Base-by-base conservation (phyloP, 1,140 invertebrate genomes). In the Philotrypesis tridentata region DNA sequence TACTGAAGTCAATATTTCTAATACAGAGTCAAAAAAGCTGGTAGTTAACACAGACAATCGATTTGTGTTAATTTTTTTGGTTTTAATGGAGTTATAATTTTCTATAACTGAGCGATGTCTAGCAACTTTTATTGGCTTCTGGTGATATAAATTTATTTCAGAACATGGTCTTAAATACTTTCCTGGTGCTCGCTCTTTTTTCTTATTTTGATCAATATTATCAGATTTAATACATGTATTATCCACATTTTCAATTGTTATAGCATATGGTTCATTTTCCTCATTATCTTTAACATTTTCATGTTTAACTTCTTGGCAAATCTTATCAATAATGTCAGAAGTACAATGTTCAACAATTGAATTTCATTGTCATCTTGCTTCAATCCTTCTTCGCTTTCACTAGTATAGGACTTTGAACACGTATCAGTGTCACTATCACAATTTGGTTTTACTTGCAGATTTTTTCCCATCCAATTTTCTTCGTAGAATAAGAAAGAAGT, bases 1-100 rank as follows among this genome's bases (percentile, higher is more conserved):
- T 2, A 17, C 65, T 68, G 65, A 68, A 68, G 23, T 71, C n/a
- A 71, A 23, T 33, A 71, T 40, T 68, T 68, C 65, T 14, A 68
- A 29, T 68, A 68, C 31, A 17, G 65, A 68, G 14, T 68, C 65
- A 23, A 68, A 68, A 31, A 29, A 68, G 31, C 65, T 68, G 0
- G 29, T 14, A 29, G 65, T 68, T 68, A 17, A 12, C 23, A 68
- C 65, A 17, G 65, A 68, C 21, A 68, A 68, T 31, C 65, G 11
- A 33, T 1, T 68, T 31, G 29, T 68, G 14, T 68, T 68, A 8
- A 68, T 12, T 29, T 29, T 31, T 29, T 68, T 68, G 12, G 65
- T 27, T 29, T 29, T 68, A 27, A 33, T 31, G 25, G 29, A 68
- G 31, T 68, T 68, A 21, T 68, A 27, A 68, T 68, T 68, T 68